Base-by-base conservation (phyloP, 2,113 vertebrate genomes). In the Odontesthes bonariensis region DNA sequence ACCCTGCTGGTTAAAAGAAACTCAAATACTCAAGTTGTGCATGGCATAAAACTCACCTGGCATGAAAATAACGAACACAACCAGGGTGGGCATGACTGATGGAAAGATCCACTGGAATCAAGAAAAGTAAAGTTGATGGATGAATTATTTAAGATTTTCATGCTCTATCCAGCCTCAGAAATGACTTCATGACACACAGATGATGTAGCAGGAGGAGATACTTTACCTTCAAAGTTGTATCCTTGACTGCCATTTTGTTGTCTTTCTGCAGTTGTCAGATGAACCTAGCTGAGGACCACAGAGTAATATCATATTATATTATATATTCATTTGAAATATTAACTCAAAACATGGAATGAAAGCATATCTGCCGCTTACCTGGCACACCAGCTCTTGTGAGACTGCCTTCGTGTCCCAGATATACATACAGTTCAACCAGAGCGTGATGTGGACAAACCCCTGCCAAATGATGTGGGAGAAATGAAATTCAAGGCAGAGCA, bases 381-480 rank as follows among this genome's bases (percentile, higher is more conserved):
- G 69, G 1, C 20, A 35, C 61, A 46, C 1, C 0, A 33, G 11
- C 60, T 65, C 46, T 23, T 60, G 19, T 46, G 16, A 55, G 68
- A 81, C 69, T 77, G 31, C 53, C 22, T 55, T 12, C 9, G 32
- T 35, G 57, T 19, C n/a, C n/a, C 20, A 63, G 52, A 67, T 86
- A 86, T 82, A 88, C 47, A 74, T 23, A 8, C 13, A 8, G 47
- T 40, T 63, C 33, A 61, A 73, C 13, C 59, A 40, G 42, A 68
- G 52, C 65, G 27, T 79, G 76, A 81, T 55, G 65, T 57, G 54
- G 55, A 75, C 35, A 77, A 79, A 82, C 55, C 69, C 12, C 46
- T 12, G 8, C 63, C 61, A 92, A 91, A 82, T 88, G 20, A 85
- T 74, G 74, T 84, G 86, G 84, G n/a, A 54, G 3, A 76, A 55